Evolutionary conservation across 2,797 vertebrate species (phyloP), one percentile per base, ranked within the genome.

Genomic region (Glyptemys insculpta): DNA sequence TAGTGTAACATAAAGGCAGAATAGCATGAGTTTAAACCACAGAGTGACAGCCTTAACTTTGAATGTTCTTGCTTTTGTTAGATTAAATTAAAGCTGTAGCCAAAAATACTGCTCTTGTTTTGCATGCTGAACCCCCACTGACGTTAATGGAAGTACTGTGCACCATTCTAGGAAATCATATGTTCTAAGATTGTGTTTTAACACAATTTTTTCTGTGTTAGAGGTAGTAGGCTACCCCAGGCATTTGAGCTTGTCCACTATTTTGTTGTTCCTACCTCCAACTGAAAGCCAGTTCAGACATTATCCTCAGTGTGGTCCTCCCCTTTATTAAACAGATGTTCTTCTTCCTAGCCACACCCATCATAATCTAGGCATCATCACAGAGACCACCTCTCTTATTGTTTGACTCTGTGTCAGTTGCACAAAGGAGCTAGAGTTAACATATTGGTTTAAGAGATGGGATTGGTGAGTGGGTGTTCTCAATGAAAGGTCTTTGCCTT

Each of bases 331-430:
- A 72, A 12, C 3, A 19, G 15, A 37, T 41, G 44, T 27, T 8
- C n/a, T 84, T 88, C 31, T 56, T 53, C n/a, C 8, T 29, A 89
- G 44, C 41, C 74, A 78, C 44, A 49, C 65, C 53, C 19, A 34
- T 62, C 83, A 9, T 18, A 56, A 14, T 29, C 19, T 2, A 52
- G 34, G 0, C 82, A 21, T 76, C 25, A 76, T 16, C 54, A 41
- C 9, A 80, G 57, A 90, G 87, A 88, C 2, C n/a, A 49, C 3
- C 59, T 62, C 87, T 86, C 15, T 21, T 49, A 10, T 49, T 15
- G 23, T 8, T 21, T 31, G 47, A 79, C 57, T 44, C 1, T 1
- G 44, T 0, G 0, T 83, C 50, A 89, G 4, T 23, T 14, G 14
- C 34, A 81, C 27, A 44, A 3, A 49, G 23, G 23, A 50, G 54